Evolutionary conservation across 1,140 invertebrate species (phyloP), one percentile per base, ranked within the genome.

Genomic region (Neodiprion pinetum): DNA sequence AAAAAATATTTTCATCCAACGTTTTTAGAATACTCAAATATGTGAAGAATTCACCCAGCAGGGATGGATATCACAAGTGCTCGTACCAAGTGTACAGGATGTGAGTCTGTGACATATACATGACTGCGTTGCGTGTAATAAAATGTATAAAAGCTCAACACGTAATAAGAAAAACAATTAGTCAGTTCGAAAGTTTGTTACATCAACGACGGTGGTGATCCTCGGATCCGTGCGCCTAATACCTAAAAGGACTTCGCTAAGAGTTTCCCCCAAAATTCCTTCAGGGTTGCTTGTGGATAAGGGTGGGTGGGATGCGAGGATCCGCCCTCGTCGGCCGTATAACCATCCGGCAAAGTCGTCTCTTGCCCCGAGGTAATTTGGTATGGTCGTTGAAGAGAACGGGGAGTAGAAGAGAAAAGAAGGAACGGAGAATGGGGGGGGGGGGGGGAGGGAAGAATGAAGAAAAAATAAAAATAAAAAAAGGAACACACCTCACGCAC

Each of bases 321-420:
- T 61, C 53, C 53, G 53, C 53, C 53, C n/a, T 9, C 28, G 28
- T 61, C 53, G 53, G 53, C 53, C n/a, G 53, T 61, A 61, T 61
- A 61, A 61, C 53, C 53, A 61, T 61, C 53, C 11, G 53, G 53
- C n/a, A 61, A 61, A 61, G 53, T 12, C 53, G 53, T 61, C 53
- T 61, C n/a, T 8, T 7, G 53, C 53, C n/a, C 53, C 53, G n/a
- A 61, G 53, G 53, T 61, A 61, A 61, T 61, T 61, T 61, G 53
- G 61, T 75, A 61, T 53, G 74, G 72, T 21, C 40, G 28, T 74
- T 74, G 48, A 8, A 68, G 48, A 72, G 23, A 75, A 3, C 23
- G 66, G 70, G 71, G 14, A 17, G 50, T 40, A 40, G 28, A 40
- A 50, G 49, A 65, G 40, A 65, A 61, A 49, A 74, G 72, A 48